Evolutionary conservation across 2,797 vertebrate genomes (phyloP), one percentile per base, ranked within the genome.

Genomic region (Sebastes cheni): DNA sequence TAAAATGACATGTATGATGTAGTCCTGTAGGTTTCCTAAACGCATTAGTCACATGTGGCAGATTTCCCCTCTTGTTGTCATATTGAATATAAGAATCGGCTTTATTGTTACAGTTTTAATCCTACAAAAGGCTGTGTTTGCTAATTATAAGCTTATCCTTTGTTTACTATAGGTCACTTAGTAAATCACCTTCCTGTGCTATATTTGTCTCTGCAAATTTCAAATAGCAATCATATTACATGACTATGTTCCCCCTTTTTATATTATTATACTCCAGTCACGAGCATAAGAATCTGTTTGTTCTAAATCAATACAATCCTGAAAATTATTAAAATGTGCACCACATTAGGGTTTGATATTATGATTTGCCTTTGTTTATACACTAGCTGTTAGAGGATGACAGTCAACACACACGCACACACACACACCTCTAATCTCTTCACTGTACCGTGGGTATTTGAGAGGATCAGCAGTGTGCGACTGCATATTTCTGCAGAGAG

Each of bases 401-500:
- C 85, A 89, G 81, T 81, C 77, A 84, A 71, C 74, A 70, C 67
- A 46, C 67, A 72, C 39, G 79, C 62, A 75, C 74, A 73, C 75
- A 42, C 75, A 82, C 83, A 78, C 58, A 72, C 69, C 81, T 87
- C 83, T 93, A 90, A 94, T 92, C 91, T 87, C 73, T 88, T 84
- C 89, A 89, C 86, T 90, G 82, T 91, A 93, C 88, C 86, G 82
- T 79, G 81, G 86, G 85, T 92, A 86, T 92, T 93, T 91, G 87
- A 92, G 89, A 91, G 88, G 89, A 92, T 93, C 92, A 89, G 90
- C 89, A 84, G 90, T 92, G 86, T 92, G 89, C 75, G 67, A 93
- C 91, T 86, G 91, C 91, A 90, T 87, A 93, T 93, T 94, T 92
- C 91, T 92, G 89, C 88, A 87, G 91, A 91, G 89, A 90, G 89